Evolutionary conservation across 2,888 invertebrate genomes (phyloP), one percentile per base, ranked within the genome.

Genomic region (Aspidapion aeneum): DNA sequence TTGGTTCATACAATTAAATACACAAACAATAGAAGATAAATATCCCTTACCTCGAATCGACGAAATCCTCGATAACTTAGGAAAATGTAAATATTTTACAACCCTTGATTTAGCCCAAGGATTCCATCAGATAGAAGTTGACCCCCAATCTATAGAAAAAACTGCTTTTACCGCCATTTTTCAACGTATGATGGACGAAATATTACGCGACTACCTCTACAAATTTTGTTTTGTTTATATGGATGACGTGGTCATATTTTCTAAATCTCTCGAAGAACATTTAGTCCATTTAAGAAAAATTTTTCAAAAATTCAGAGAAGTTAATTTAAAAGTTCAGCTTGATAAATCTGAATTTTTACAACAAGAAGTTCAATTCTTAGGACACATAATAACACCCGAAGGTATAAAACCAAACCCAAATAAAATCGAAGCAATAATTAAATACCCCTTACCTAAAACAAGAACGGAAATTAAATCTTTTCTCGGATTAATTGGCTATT

Each of bases 91-190:
- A 20, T 75, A 73, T 57, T 77, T 77, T 61, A 69, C 72, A 0
- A 72, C 69, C 0, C n/a, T n/a, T n/a, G 75, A 77, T 60, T 60
- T 76, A 3, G 73, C 75, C 0, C 69, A 67, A 49, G 76, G 75
- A 0, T 78, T 74, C 59, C 72, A 74, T 57, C 76, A 78, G 60
- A 74, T 77, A 1, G 70, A 70, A 16, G 59, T 77, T 22, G 58
- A 69, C 12, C 51, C 58, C 21, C 63, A 68, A 12, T 70, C 73
- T 21, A 67, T 69, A 18, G 55, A 61, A n/a, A n/a, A n/a, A n/a
- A n/a, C n/a, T n/a, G n/a, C n/a, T n/a, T n/a, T n/a, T n/a, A n/a
- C n/a, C 19, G 35, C 58, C 49, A 49, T 20, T 1, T 49, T 58
- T 2, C 58, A 58, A 58, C 2, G 58, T 18, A 58, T 49, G 18